phyloP scores from a whole-genome alignment of 1,140 invertebrate genomes.

The Scaptomyza hsui region DNA sequence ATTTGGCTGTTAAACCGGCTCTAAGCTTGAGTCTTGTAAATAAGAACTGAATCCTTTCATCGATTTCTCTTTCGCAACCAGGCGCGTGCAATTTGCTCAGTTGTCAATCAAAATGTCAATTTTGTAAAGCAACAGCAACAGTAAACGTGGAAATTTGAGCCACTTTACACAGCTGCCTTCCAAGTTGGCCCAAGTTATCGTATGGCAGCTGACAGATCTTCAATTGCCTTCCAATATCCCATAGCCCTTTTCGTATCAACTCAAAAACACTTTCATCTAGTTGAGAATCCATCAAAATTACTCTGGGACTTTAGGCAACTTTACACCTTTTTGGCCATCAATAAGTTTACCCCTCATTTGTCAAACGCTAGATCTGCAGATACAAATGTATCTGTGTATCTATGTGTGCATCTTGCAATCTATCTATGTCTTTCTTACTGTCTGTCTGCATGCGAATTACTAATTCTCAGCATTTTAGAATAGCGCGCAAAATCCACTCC shows the following conservation, averaged over 20 bases:
- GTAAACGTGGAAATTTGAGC: conserved; percentile 30
- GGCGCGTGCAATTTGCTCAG: conserved; percentile 65
- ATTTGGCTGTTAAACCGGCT: neutral
- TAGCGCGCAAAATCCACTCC: conserved; percentile 1
- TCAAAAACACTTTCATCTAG: conserved; percentile 41
- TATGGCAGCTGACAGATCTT: conserved; percentile 69
- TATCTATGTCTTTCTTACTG: conserved; percentile 7
- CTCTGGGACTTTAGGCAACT: conserved; percentile 16
- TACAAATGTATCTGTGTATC: conserved; percentile 32
- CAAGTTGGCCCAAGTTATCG: conserved; percentile 51
- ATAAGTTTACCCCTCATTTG: conserved; percentile 58
- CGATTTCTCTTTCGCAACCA: conserved; percentile 3
- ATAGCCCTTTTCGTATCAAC: conserved; percentile 2
- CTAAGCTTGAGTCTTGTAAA: conserved; percentile 19
- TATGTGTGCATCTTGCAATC: conserved; percentile 10
- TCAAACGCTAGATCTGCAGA: conserved; percentile 35
- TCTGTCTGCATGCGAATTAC: neutral
- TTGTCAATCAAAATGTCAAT: conserved; percentile 82
- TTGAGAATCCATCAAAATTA: conserved; percentile 68
- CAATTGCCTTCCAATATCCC: conserved; percentile 36
- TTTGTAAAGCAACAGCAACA: conserved; percentile 17
- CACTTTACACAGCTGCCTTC: conserved; percentile 54
- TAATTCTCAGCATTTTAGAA: conserved; percentile 22
- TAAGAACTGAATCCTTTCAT: conserved; percentile 15
- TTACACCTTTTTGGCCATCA: conserved; percentile 48